These are phyloP conservation scores for Lates calcarifer DNA, from an alignment of 2,113 vertebrate species.

Conservation along the genomic window DNA sequence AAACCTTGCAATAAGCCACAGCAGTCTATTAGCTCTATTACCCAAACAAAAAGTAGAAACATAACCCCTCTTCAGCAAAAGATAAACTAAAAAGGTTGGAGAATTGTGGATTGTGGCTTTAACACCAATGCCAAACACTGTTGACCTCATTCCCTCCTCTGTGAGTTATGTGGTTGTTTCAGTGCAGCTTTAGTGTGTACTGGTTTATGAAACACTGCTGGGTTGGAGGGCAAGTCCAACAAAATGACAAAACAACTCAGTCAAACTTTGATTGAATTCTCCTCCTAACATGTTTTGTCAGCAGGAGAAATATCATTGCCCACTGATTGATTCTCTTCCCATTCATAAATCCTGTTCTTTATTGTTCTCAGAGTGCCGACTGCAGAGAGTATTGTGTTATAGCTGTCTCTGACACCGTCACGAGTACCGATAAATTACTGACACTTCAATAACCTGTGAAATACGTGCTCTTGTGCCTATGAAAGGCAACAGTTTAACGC, in stretches of 20 bases:
- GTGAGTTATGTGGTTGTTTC: constrained; percentile 53
- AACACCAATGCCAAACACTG: constrained; percentile 45
- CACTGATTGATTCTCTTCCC: constrained; percentile 59
- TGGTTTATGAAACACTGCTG: constrained; percentile 73
- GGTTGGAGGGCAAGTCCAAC: constrained; percentile 69
- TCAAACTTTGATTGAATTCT: constrained; percentile 75
- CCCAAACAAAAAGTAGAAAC: constrained; percentile 7
- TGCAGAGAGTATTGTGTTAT: constrained; percentile 46
- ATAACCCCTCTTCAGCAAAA: constrained; percentile 5
- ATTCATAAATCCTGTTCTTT: constrained; percentile 71
- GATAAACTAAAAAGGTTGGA: constrained; percentile 34
- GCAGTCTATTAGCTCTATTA: constrained; percentile 4
- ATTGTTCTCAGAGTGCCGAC: constrained; percentile 57
- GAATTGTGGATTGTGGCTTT: constrained; percentile 49
- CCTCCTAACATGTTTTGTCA: constrained; percentile 60
- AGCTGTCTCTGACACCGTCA: constrained; percentile 69
- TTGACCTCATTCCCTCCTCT: constrained; percentile 64
- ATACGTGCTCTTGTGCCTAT: constrained; percentile 63
- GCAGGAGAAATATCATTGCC: constrained; percentile 67
- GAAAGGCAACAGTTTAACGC: constrained; percentile 74
- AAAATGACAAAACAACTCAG: constrained; percentile 60
- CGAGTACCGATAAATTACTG: constrained; percentile 72
- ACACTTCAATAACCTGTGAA: constrained; percentile 76
- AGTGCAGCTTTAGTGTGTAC: constrained; percentile 37
- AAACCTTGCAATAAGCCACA: not conserved